phyloP scores from a whole-genome alignment of 2,797 vertebrate species.

The Lophius americanus region DNA sequence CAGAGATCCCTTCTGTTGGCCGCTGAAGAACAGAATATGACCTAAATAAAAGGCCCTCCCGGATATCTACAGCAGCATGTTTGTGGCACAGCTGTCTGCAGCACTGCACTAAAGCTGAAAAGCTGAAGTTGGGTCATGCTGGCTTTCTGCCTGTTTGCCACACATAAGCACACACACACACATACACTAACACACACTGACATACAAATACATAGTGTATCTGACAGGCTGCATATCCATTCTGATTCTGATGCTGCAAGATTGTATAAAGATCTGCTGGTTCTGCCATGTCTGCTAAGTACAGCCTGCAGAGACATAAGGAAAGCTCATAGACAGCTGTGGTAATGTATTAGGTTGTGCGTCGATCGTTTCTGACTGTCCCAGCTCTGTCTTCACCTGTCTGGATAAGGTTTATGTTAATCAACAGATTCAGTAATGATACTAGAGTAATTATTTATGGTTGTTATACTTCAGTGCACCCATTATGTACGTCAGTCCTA shows the following conservation, averaged over 20 bases:
- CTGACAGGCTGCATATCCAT: slow-evolving; percentile 49
- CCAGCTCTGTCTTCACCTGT: slow-evolving; percentile 56
- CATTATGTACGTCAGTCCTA: too few relatives aligned
- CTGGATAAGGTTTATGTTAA: slow-evolving; percentile 12
- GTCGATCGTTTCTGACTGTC: slow-evolving; percentile 47
- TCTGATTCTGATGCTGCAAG: slow-evolving; percentile 44
- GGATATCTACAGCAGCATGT: slow-evolving; percentile 68
- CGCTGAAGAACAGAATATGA: slow-evolving; percentile 71
- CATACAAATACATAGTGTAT: slow-evolving; percentile 47
- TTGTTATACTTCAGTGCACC: too few relatives aligned
- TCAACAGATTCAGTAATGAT: too few relatives aligned
- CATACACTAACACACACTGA: slow-evolving; percentile 16
- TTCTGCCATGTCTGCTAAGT: slow-evolving; percentile 45
- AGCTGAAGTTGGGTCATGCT: slow-evolving; percentile 71
- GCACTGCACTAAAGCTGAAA: slow-evolving; percentile 71
- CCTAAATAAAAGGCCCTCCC: slow-evolving; percentile 78
- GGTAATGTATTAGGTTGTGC: slow-evolving; percentile 29
- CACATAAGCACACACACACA: slow-evolving; percentile 13
- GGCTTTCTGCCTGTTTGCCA: slow-evolving; percentile 62
- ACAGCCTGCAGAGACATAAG: slow-evolving; percentile 23
- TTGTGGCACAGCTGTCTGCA: slow-evolving; percentile 78
- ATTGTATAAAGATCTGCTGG: slow-evolving; percentile 50
- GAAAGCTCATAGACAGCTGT: slow-evolving; percentile 45
- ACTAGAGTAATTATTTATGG: too few relatives aligned
- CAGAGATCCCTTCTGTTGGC: slow-evolving; percentile 74